Evolutionary conservation across 2,113 vertebrate species (phyloP).

Genomic region (Cyphomyrus discorhynchus): DNA sequence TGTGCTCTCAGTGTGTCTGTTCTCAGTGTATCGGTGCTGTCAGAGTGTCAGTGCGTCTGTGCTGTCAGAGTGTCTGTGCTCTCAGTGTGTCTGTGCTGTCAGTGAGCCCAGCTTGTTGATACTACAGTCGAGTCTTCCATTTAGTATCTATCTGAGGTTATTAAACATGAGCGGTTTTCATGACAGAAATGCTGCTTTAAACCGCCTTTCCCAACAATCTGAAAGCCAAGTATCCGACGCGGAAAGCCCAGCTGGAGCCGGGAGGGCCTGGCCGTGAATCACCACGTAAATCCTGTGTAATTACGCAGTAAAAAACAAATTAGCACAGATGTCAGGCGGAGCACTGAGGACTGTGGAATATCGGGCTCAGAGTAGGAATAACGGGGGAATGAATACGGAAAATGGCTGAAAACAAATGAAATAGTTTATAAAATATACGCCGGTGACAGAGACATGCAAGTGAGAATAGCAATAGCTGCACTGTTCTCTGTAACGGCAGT

Average conservation of each 20-base stretch:
- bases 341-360: slow-evolving; percentile 47
- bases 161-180: background rate
- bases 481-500: background rate
- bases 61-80: background rate
- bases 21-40: no score
- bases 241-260: background rate
- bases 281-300: slow-evolving; percentile 42
- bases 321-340: slow-evolving; percentile 42
- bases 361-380: background rate
- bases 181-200: background rate
- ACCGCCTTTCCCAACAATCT: background rate
- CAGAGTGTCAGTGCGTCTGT: no score
- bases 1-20: no score
- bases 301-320: slow-evolving; percentile 39
- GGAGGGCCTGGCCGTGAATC: slow-evolving; percentile 46
- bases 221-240: background rate
- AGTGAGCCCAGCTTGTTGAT: background rate
- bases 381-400: background rate
- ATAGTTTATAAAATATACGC: background rate
- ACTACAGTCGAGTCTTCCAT: background rate
- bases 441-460: background rate
- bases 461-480: background rate
- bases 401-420: background rate
- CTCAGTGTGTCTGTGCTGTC: background rate
- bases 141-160: background rate